These are phyloP conservation scores for Brachystomella parvula DNA, from an alignment of 1,140 invertebrate genomes.

Conservation along the genomic window DNA sequence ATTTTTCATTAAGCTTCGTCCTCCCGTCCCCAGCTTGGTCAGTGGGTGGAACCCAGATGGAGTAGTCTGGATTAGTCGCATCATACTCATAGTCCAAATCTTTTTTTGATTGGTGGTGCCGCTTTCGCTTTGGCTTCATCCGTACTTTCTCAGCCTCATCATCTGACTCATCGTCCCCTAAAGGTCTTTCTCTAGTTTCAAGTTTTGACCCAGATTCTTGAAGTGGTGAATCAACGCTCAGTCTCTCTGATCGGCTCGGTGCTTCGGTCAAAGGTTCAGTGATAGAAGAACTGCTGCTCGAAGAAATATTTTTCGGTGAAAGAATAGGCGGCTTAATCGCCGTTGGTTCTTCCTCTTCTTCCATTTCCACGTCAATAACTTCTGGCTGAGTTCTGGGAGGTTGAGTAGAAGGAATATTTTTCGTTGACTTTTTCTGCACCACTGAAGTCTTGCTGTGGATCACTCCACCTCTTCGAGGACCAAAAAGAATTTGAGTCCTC, in stretches of 20 bases:
- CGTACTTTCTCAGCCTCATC: slow-evolving; percentile 34
- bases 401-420: background rate
- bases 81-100: slow-evolving; percentile 42
- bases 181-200: slow-evolving; percentile 16
- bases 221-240: too few relatives aligned
- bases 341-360: background rate
- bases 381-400: background rate
- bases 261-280: too few relatives aligned
- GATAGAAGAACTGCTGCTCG: too few relatives aligned
- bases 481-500: slow-evolving; percentile 3
- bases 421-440: background rate
- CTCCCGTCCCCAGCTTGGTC: slow-evolving; percentile 70
- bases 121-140: slow-evolving; percentile 31
- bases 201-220: too few relatives aligned
- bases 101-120: slow-evolving; percentile 20
- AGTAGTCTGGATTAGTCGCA: slow-evolving; percentile 54
- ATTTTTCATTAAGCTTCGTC: slow-evolving; percentile 72
- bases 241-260: too few relatives aligned
- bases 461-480: slow-evolving; percentile 25
- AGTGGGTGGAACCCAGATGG: slow-evolving; percentile 65
- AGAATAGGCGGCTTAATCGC: too few relatives aligned
- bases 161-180: slow-evolving; percentile 13
- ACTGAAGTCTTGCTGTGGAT: background rate
- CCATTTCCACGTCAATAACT: background rate
- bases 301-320: too few relatives aligned